These are phyloP conservation scores for Coremacera marginata DNA, from an alignment of 2,888 invertebrate species.

Conservation along the genomic window DNA sequence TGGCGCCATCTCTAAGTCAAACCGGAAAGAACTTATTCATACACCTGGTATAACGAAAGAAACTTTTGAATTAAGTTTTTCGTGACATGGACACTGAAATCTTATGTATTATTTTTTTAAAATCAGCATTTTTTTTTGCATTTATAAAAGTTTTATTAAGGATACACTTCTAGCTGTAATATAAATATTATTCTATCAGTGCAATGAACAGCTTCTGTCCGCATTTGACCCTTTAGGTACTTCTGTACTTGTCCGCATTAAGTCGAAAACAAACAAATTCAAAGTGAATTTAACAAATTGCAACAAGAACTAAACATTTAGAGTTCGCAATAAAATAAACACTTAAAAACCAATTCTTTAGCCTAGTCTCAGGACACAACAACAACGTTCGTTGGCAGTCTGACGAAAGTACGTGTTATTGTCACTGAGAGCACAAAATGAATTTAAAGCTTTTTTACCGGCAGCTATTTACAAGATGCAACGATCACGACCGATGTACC, in stretches of 20 bases:
- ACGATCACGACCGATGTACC: conserved; percentile 19
- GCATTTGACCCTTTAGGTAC: not conserved
- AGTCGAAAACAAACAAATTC: conserved; percentile 15
- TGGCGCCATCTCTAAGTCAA: no score
- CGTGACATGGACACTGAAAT: no score
- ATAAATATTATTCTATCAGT: no score
- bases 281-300: conserved; percentile 24
- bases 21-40: no score
- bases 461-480: conserved; percentile 28
- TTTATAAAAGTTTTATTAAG: no score
- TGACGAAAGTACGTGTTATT: conserved; percentile 1
- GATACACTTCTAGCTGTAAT: no score
- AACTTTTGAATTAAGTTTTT: no score
- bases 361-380: not conserved
- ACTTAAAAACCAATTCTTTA: conserved; percentile 21
- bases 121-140: no score
- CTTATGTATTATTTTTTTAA: no score
- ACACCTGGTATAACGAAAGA: no score
- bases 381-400: not conserved
- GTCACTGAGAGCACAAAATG: conserved; percentile 21
- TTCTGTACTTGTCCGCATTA: not conserved
- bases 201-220: not conserved
- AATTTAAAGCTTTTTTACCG: conserved; percentile 30
- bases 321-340: conserved; percentile 2
- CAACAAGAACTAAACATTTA: conserved; percentile 8